Conservation (phyloP, 2,797 vertebrate species). For the Columba guinea region DNA sequence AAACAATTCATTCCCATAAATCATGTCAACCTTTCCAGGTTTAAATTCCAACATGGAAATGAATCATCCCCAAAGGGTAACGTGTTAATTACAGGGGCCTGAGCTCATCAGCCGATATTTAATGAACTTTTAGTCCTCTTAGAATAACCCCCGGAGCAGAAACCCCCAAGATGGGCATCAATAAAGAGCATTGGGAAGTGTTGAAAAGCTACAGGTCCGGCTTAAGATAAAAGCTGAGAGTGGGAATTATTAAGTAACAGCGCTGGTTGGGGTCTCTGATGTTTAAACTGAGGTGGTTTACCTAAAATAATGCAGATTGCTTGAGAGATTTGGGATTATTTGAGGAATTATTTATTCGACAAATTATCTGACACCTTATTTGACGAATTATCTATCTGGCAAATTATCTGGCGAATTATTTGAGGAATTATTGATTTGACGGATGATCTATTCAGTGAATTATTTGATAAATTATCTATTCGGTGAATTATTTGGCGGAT, state of each 20-base stretch:
- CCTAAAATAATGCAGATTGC: too few species aligned
- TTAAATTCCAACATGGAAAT: slow-evolving; percentile 48
- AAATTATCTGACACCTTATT: too few species aligned
- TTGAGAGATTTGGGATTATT: too few species aligned
- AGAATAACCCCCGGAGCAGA: slow-evolving; percentile 14
- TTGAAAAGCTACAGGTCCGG: background rate
- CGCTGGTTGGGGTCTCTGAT: fast-evolving
- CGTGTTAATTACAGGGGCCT: slow-evolving; percentile 46
- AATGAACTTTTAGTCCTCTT: slow-evolving; percentile 7
- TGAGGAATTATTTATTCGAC: too few species aligned
- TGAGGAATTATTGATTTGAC: too few species aligned
- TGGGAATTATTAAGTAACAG: background rate
- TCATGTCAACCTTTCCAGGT: slow-evolving; percentile 24
- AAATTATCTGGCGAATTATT: too few species aligned
- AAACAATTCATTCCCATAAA: slow-evolving; percentile 36
- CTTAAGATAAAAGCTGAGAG: background rate
- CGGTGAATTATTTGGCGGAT: too few species aligned
- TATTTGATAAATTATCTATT: too few species aligned
- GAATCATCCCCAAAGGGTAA: slow-evolving; percentile 35
- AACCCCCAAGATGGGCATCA: background rate
- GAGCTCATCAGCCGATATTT: slow-evolving; percentile 23
- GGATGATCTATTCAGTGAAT: too few species aligned
- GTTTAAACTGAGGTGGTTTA: background rate
- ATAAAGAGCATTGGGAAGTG: background rate
- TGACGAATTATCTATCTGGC: too few species aligned